Evolutionary conservation across 2,797 vertebrate species (phyloP), one percentile per base, ranked within the genome.

Genomic region (Cynopterus sphinx): DNA sequence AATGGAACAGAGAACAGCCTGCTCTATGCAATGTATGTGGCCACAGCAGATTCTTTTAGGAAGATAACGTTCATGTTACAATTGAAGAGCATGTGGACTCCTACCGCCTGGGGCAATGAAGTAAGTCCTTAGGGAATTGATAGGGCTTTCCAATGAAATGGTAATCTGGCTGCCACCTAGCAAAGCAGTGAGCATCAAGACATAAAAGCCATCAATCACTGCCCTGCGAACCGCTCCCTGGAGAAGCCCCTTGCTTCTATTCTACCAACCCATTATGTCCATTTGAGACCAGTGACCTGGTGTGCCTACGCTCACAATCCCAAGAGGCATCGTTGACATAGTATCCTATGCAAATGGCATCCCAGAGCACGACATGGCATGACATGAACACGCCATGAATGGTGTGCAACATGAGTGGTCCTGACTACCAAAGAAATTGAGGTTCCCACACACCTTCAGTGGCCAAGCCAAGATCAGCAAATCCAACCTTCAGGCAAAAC

Each of bases 41-140:
- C 57, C 94, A 57, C 57, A 85, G 51, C 86, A 94, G 55, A 86
- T 79, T 93, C 84, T 87, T 84, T 90, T n/a, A 87, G 67, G 55
- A 67, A 84, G 87, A 75, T 67, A 91, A 91, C 71, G 53, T 61
- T 65, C 39, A 5, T 0, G 2, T 87, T 75, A 87, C 59, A 92
- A 53, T 0, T 28, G 59, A 87, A 33, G 51, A 75, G 67, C 59
- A 17, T 15, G 33, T 71, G 70, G 24, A 53, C 70, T 71, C 53
- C n/a, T 43, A 49, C 83, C 63, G 65, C 71, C 57, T 4, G 5
- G 39, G 61, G 31, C 78, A n/a, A 86, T 61, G 28, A 67, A 82
- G 53, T 68, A 75, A 39, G 21, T 24, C 70, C 57, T 65, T 19
- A 87, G 81, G 41, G 70, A 57, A 91, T 0, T 11, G n/a, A 74